Evolutionary conservation across 2,113 vertebrate species (phyloP).

Genomic region (Tonatia bakeri): DNA sequence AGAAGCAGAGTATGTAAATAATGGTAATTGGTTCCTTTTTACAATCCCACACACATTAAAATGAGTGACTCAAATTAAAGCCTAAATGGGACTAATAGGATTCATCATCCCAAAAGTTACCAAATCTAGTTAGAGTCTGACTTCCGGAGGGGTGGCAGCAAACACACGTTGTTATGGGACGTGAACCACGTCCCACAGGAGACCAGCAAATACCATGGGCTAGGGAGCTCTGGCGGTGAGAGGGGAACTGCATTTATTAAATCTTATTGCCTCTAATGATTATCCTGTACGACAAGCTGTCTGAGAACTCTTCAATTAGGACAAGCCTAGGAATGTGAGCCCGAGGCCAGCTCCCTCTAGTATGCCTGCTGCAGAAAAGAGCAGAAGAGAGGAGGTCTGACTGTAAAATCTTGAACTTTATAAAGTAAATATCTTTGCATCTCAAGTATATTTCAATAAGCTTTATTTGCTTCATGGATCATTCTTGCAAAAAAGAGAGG

Average conservation of each 20-base stretch:
- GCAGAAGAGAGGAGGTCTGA: neutral
- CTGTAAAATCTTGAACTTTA: neutral
- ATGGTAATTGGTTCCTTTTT: neutral
- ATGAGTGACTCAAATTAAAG: slow-evolving; percentile 15
- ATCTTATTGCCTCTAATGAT: neutral
- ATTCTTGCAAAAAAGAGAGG: neutral
- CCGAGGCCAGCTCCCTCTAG: neutral
- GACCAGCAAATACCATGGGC: neutral
- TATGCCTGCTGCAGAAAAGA: neutral
- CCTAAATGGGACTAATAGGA: neutral
- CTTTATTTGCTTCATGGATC: neutral
- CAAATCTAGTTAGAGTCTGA: neutral
- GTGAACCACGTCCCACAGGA: neutral
- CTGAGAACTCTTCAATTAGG: neutral
- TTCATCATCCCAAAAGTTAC: neutral
- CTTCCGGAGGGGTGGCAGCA: neutral
- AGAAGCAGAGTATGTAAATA: neutral
- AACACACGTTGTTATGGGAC: neutral
- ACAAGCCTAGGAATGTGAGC: neutral
- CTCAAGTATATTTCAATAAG: neutral
- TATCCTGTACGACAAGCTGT: neutral
- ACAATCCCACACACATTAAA: neutral
- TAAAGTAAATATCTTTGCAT: neutral
- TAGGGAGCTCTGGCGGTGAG: neutral
- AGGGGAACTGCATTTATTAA: neutral